These are phyloP conservation scores for Poecile atricapillus DNA, from an alignment of 2,113 vertebrate species.

Conservation along the genomic window DNA sequence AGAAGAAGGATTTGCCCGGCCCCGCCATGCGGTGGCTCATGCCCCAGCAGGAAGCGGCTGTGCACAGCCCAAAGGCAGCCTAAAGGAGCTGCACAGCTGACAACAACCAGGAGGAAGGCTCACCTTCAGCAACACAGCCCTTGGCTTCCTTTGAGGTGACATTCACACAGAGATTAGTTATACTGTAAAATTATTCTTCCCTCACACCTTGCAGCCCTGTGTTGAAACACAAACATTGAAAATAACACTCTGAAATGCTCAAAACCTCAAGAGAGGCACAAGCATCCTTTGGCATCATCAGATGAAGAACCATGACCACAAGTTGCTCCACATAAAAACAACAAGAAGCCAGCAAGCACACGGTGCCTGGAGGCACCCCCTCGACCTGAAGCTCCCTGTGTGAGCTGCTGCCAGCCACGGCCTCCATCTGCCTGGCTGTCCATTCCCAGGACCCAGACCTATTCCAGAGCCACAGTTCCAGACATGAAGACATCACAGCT, in stretches of 20 bases:
- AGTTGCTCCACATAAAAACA: not conserved
- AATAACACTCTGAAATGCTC: not conserved
- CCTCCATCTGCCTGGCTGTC: not conserved
- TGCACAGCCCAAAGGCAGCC: accelerated
- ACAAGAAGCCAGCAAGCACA: not conserved
- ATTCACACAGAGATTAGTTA: constrained; percentile 1
- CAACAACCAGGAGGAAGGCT: not conserved
- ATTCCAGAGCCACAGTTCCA: not conserved
- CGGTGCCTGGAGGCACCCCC: accelerated
- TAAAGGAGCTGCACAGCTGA: not conserved
- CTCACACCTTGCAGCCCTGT: not conserved
- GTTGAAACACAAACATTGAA: constrained; percentile 21
- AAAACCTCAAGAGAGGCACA: not conserved
- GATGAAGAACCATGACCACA: not conserved
- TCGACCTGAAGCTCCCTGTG: accelerated
- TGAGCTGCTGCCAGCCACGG: accelerated
- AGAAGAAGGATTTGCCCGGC: not conserved
- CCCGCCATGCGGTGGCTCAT: accelerated
- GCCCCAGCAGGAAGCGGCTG: not conserved
- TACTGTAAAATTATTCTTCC: not conserved
- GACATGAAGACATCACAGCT: not conserved
- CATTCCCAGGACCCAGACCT: not conserved
- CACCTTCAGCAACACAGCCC: not conserved
- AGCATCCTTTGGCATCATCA: not conserved
- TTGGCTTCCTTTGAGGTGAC: not conserved